These are phyloP conservation scores for Caracal caracal DNA, from an alignment of 2,113 vertebrate species.

Conservation along the genomic window DNA sequence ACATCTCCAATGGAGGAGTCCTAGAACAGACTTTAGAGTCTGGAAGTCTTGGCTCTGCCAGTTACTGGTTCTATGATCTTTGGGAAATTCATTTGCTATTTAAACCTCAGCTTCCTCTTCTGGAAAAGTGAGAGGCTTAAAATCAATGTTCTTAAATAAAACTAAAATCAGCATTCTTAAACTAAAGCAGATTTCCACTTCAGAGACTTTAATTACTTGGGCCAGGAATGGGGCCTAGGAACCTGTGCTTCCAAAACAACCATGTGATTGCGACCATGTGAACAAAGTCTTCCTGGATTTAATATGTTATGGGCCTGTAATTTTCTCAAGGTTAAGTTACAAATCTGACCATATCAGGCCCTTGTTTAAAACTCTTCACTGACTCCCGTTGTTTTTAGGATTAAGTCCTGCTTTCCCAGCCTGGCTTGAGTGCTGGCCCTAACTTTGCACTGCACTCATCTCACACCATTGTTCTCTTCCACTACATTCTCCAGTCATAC, in stretches of 20 bases:
- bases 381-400: neutral
- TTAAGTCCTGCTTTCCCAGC: neutral
- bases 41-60: neutral
- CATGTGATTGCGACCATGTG: neutral
- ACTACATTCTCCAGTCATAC: neutral
- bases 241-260: neutral
- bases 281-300: neutral
- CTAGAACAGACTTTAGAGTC: neutral
- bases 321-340: constrained; percentile 31
- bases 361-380: neutral
- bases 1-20: neutral
- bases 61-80: constrained; percentile 5
- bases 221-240: neutral
- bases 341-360: neutral
- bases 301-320: neutral
- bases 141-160: constrained; percentile 16
- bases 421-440: neutral
- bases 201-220: constrained; percentile 5
- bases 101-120: constrained; percentile 40
- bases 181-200: neutral
- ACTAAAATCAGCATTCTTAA: constrained; percentile 23
- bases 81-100: constrained; percentile 58
- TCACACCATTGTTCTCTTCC: neutral
- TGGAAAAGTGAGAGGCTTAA: constrained; percentile 50
- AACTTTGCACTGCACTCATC: neutral